Conservation (phyloP, 2,113 vertebrate species). For the Enhydra lutris region DNA sequence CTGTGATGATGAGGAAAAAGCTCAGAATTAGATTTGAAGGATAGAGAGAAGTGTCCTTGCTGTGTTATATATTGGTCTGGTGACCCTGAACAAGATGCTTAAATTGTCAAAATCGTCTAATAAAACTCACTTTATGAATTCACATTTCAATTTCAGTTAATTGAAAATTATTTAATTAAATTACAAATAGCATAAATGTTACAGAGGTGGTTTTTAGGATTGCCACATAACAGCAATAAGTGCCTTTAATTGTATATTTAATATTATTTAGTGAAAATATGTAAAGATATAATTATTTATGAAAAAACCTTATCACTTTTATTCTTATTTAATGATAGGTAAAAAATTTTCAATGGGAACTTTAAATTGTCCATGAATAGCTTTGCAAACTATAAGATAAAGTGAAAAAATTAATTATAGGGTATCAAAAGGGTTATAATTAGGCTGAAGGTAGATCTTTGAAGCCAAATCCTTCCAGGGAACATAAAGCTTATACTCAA, state of each 20-base stretch:
- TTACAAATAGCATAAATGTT: neutral
- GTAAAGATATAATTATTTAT: neutral
- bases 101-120: neutral
- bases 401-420: neutral
- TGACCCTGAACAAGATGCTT: neutral
- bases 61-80: neutral
- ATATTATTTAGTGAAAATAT: neutral
- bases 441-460: neutral
- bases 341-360: neutral
- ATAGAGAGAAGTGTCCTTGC: accelerated
- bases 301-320: neutral
- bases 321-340: neutral
- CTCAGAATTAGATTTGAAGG: neutral
- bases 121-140: neutral
- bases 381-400: neutral
- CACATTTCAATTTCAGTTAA: neutral
- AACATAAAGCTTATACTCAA: neutral
- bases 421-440: neutral
- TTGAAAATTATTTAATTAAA: neutral
- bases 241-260: neutral
- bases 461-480: neutral
- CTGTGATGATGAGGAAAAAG: neutral
- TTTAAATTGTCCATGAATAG: neutral
- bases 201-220: neutral
- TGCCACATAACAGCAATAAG: neutral